Percentiles rank a stretch among this genome's conserved stretches.
phyloP scores from a whole-genome alignment of 2,888 invertebrate species.

The Phyllotreta cruciferae region DNA sequence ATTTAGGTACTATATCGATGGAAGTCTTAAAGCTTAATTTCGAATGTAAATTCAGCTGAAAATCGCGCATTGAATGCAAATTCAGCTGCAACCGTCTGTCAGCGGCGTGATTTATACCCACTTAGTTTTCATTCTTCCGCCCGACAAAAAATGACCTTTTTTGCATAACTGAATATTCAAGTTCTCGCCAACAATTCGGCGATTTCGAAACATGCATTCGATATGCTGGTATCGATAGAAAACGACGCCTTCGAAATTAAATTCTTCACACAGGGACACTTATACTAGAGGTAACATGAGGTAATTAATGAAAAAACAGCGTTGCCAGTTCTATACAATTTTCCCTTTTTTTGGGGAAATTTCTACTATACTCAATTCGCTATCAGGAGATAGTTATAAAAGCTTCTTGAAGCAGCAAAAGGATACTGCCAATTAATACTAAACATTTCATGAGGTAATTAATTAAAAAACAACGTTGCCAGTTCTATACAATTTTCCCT shows the following conservation, averaged over 20 bases:
- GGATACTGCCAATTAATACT: too few relatives aligned
- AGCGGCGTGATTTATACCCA: constrained; percentile 33
- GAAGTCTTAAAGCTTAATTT: constrained; percentile 28
- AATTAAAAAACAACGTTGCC: too few relatives aligned
- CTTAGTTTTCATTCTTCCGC: constrained; percentile 28
- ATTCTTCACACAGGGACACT: neutral
- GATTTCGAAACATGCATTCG: constrained; percentile 17
- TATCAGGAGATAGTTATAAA: too few relatives aligned
- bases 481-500: too few relatives aligned
- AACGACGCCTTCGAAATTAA: constrained; percentile 20
- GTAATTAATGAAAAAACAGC: neutral
- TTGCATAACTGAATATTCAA: constrained; percentile 27
- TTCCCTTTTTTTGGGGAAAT: too few relatives aligned
- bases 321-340: too few relatives aligned
- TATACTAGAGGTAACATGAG: neutral
- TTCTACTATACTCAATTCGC: too few relatives aligned
- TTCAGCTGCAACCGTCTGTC: constrained; percentile 36
- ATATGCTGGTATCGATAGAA: neutral
- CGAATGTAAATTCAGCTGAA: constrained; percentile 34
- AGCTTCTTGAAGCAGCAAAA: too few relatives aligned
- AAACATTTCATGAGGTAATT: neutral
- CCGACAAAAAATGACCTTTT: constrained; percentile 29
- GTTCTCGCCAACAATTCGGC: constrained; percentile 20
- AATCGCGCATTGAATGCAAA: constrained; percentile 37
- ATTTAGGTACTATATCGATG: too few relatives aligned